Evolutionary conservation across 2,888 invertebrate species (phyloP), one percentile per base, ranked within the genome.

Genomic region (Phengaris arion): DNA sequence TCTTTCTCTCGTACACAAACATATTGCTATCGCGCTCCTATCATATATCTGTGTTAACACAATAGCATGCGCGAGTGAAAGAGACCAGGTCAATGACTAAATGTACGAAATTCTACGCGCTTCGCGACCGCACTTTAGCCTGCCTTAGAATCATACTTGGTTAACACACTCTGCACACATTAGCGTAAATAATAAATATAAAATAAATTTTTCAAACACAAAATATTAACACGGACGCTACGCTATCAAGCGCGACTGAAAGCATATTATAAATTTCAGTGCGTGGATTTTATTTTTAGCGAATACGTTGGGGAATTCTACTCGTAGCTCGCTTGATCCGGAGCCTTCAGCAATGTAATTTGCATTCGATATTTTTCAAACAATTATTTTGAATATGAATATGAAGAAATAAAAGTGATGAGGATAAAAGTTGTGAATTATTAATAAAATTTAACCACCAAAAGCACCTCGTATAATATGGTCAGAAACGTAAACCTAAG

Each of bases 351-450:
- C 52, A 7, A 54, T 12, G 35, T 12, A 54, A 35, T 72, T 52
- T 54, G 64, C 54, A 10, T 72, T 52, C 12, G 48, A 72, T 52
- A 10, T 51, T 22, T 72, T 72, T 22, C 12, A 54, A 72, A 72
- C 35, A 9, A 22, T 22, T 22, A 48, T 48, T 51, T 9, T 51
- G 70, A 70, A 51, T 72, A n/a, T n/a, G n/a, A n/a, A n/a, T n/a
- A n/a, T n/a, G n/a, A n/a, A 52, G 54, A 22, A 35, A 72, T 51
- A 10, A 72, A 72, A 72, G 72, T 69, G 48, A 5, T 69, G n/a
- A 15, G 15, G 15, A 69, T 45, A 22, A 22, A 48, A 48, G 12
- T 69, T 69, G 48, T n/a, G 69, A n/a, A 48, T 48, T n/a, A n/a
- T n/a, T n/a, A n/a, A n/a, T n/a, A n/a, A n/a, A n/a, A 45, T 64